phyloP scores from a whole-genome alignment of 2,888 invertebrate species.

The Coelopa pilipes region DNA sequence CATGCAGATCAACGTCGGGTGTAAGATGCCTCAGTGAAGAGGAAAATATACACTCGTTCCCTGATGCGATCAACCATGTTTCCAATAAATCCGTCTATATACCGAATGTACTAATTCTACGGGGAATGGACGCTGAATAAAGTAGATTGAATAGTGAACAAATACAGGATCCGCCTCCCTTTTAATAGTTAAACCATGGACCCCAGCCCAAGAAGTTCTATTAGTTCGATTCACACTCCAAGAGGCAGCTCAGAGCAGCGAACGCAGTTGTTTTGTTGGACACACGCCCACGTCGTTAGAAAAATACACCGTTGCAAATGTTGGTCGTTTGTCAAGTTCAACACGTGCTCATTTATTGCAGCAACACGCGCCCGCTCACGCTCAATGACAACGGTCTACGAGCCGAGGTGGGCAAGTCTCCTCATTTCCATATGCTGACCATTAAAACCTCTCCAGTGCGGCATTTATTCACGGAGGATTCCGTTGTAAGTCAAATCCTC shows the following conservation, averaged over 20 bases:
- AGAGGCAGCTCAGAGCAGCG: conserved; percentile 38
- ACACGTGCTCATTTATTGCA: conserved; percentile 43
- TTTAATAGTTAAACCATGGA: background rate
- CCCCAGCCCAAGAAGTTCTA: conserved; percentile 17
- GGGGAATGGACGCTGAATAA: no score
- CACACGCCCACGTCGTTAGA: conserved; percentile 48
- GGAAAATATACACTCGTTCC: no score
- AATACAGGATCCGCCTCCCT: background rate
- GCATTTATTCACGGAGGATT: background rate
- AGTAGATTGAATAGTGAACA: no score
- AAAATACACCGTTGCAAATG: conserved; percentile 47
- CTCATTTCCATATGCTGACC: conserved; percentile 46
- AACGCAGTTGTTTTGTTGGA: conserved; percentile 34
- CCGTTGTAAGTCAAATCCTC: conserved; percentile 13
- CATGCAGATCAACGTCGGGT: no score
- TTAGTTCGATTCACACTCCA: conserved; percentile 46
- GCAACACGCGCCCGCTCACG: conserved; percentile 40
- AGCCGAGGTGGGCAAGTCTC: conserved; percentile 3
- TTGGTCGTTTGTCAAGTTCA: conserved; percentile 40
- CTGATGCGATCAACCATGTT: no score
- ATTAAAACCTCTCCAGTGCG: conserved; percentile 44
- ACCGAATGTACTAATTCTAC: no score
- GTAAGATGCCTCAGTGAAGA: no score
- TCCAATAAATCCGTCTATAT: no score
- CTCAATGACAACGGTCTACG: background rate